Base-by-base conservation (phyloP, 2,888 invertebrate genomes). In the Volucella bombylans region DNA sequence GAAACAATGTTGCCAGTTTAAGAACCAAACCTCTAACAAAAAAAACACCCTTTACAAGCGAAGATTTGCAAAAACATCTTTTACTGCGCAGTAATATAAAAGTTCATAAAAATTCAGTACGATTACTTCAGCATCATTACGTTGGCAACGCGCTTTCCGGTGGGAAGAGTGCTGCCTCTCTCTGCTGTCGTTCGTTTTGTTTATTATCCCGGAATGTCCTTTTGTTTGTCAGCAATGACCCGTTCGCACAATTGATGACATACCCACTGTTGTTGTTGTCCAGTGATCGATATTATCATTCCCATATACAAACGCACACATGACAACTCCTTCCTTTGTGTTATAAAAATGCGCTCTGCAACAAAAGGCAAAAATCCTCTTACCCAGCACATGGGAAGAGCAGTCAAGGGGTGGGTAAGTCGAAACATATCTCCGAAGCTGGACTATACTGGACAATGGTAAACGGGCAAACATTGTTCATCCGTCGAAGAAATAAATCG, bases 161-260 rank as follows among this genome's bases (percentile, higher is more conserved):
- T 6, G 31, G 4, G 6, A 31, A 31, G 31, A 6, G 31, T 10
- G 47, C 10, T 47, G 39, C 50, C 43, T 54, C 15, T 57, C 18
- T 8, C 47, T 50, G 49, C 31, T 14, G 45, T 38, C 15, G 55
- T 52, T 65, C 74, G 72, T 85, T 76, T 85, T 67, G 72, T 85
- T 85, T 85, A 81, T 81, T 85, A 77, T 72, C 71, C 76, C 64
- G 76, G 81, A 85, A 85, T 85, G 85, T 85, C 73, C 81, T 85
- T 85, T 81, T 81, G 85, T 85, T 85, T 85, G 81, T 76, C 81
- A 81, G 62, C 85, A 81, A 81, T 77, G 85, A 81, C 81, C 85
- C 71, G 67, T 76, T 85, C 85, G 61, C 72, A 81, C 81, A 77
- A 85, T 85, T 85, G 76, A 85, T 85, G 85, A 81, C 81, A 67